Evolutionary conservation across 1,140 invertebrate genomes (phyloP).

Genomic region (Philotrypesis tridentata): DNA sequence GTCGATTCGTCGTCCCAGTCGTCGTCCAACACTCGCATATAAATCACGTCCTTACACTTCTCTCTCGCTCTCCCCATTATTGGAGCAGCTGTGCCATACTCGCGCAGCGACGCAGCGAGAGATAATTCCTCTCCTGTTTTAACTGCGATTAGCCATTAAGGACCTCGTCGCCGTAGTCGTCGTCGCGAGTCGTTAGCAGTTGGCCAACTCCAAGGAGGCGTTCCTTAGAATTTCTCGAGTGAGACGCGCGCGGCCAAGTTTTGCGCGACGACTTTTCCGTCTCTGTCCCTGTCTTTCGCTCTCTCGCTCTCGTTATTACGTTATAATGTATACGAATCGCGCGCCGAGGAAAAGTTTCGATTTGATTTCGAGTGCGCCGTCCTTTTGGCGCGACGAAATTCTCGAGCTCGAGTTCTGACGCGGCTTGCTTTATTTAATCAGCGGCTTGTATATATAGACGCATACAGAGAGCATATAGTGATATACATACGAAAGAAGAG

Average conservation of each 20-base stretch:
- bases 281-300: too few species aligned
- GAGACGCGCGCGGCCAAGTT: too few species aligned
- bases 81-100: neutral
- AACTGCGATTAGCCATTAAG: constrained; percentile 29
- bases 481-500: too few species aligned
- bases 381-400: neutral
- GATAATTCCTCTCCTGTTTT: constrained; percentile 3
- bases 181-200: neutral
- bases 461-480: too few species aligned
- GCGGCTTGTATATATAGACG: too few species aligned
- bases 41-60: neutral
- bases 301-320: neutral
- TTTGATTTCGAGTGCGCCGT: neutral
- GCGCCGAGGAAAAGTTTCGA: neutral
- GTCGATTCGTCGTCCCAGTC: neutral
- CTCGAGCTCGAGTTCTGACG: too few species aligned
- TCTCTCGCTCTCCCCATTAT: neutral
- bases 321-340: too few species aligned
- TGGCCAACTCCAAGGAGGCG: constrained; percentile 22
- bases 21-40: neutral
- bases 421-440: too few species aligned
- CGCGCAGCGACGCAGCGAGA: constrained; percentile 4
- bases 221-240: neutral
- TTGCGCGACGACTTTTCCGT: too few species aligned
- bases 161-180: too few species aligned